Conservation (phyloP, 2,113 vertebrate species). For the Thryonomys swinderianus region DNA sequence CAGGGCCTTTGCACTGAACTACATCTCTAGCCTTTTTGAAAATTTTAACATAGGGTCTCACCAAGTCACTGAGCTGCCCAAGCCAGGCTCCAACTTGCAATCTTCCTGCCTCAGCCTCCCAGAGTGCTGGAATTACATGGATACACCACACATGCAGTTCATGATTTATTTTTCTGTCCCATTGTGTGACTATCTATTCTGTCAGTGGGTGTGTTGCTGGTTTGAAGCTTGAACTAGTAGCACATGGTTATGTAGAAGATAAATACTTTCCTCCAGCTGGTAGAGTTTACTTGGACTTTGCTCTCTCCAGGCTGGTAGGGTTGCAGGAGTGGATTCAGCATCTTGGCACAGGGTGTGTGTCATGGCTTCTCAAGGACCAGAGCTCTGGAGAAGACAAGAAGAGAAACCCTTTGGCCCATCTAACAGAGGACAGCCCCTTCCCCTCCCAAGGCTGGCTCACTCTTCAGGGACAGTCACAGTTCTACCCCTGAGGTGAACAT, state of each 20-base stretch:
- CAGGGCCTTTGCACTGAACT: not conserved
- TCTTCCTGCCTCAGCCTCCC: not conserved
- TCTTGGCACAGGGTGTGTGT: not conserved
- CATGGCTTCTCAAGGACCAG: not conserved
- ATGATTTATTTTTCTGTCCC: not conserved
- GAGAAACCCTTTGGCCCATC: not conserved
- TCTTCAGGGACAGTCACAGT: not conserved
- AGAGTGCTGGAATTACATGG: not conserved
- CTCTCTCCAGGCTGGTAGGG: not conserved
- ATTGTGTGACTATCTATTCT: not conserved
- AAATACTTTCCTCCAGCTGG: not conserved
- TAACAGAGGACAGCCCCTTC: not conserved
- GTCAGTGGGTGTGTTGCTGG: not conserved
- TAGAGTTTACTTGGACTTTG: not conserved
- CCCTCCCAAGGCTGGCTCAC: not conserved
- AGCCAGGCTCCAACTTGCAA: not conserved
- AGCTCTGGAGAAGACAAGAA: not conserved
- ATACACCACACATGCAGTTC: not conserved
- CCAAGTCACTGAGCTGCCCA: not conserved
- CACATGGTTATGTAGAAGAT: not conserved
- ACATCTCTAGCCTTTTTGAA: not conserved
- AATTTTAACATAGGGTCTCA: not conserved
- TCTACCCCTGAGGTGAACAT: constrained; percentile 42
- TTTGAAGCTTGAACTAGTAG: not conserved
- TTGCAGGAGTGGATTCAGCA: not conserved